Conservation (phyloP, 2,797 vertebrate species). For the Clamator glandarius region DNA sequence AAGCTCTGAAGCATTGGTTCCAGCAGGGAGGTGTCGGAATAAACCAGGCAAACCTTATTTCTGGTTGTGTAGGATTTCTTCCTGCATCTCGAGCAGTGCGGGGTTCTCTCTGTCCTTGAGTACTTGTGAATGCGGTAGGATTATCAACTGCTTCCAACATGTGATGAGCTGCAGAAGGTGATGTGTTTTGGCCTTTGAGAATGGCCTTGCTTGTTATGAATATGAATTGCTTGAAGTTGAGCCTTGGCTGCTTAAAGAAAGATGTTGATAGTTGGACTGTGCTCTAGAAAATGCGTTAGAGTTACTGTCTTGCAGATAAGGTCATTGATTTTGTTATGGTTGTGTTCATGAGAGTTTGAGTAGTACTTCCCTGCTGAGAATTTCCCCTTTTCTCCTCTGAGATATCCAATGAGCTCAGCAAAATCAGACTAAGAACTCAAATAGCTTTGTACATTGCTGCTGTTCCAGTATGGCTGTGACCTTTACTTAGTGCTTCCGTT, state of each 20-base stretch:
- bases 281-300: not conserved
- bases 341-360: not conserved
- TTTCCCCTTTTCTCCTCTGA: not conserved
- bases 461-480: not conserved
- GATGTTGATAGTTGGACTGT: not conserved
- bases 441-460: not conserved
- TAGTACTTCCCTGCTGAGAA: not conserved
- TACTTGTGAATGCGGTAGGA: not conserved
- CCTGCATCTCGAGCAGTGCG: not conserved
- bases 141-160: not conserved
- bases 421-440: not conserved
- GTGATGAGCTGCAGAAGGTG: not conserved
- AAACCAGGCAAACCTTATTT: not conserved
- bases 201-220: not conserved
- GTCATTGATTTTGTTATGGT: not conserved
- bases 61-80: not conserved
- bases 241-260: not conserved
- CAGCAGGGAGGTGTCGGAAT: conserved; percentile 12
- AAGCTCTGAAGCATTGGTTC: conserved; percentile 65
- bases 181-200: not conserved
- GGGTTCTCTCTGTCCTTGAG: not conserved
- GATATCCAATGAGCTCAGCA: not conserved
- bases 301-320: not conserved
- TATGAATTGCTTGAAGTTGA: not conserved
- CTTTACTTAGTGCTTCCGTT: not conserved